Percentiles rank a stretch among this genome's conserved stretches.
Conservation (phyloP, 1,140 invertebrate species). For the Steinernema feltiae region DNA sequence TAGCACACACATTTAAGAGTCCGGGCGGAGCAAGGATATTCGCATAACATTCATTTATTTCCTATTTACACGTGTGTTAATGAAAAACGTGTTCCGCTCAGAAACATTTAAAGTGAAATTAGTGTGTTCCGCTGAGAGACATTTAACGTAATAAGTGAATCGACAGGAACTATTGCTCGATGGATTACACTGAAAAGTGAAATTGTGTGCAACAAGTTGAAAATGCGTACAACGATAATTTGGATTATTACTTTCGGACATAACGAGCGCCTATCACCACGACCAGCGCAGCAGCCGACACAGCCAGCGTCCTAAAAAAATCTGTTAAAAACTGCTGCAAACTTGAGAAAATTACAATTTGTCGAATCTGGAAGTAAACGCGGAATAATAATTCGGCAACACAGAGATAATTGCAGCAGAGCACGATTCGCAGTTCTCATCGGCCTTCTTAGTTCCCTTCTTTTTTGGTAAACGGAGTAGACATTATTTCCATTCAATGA, state of each 20-base stretch:
- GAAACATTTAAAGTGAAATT: too few species aligned
- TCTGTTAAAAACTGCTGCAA: neutral
- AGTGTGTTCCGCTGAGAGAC: too few species aligned
- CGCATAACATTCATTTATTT: too few species aligned
- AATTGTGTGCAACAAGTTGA: neutral
- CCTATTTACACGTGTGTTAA: too few species aligned
- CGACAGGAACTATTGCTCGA: neutral
- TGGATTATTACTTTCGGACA: neutral
- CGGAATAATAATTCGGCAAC: neutral
- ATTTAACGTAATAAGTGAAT: neutral
- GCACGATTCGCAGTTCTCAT: neutral
- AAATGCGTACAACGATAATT: neutral
- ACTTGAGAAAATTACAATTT: neutral
- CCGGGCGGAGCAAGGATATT: too few species aligned
- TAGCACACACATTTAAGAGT: too few species aligned
- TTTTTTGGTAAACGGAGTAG: neutral
- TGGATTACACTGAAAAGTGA: neutral
- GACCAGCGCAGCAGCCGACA: slow-evolving; percentile 12
- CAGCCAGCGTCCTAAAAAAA: neutral
- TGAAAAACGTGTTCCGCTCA: too few species aligned
- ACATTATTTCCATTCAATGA: neutral
- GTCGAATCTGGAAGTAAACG: neutral
- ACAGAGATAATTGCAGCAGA: neutral
- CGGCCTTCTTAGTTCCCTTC: neutral
- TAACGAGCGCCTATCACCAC: neutral